Conservation (phyloP, 2,113 vertebrate species). For the Rhabdornis inornatus region DNA sequence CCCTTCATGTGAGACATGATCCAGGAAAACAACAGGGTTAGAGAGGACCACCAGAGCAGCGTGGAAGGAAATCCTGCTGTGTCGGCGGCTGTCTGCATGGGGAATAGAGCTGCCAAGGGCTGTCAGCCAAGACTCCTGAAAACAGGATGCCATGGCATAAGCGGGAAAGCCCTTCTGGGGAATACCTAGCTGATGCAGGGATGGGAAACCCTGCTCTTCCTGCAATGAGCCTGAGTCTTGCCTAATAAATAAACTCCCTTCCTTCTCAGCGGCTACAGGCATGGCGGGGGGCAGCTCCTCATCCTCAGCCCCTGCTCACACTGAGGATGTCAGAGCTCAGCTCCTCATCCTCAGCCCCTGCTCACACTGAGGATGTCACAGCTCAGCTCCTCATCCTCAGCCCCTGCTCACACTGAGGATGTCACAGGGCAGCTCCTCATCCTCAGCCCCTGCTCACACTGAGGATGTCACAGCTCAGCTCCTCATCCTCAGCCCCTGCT, state of each 20-base stretch:
- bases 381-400: neutral
- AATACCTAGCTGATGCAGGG: neutral
- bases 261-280: accelerated
- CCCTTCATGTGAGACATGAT: accelerated
- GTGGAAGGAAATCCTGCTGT: neutral
- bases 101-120: neutral
- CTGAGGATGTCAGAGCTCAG: neutral
- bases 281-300: too few relatives aligned
- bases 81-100: accelerated
- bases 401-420: neutral
- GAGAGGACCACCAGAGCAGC: accelerated
- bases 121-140: neutral
- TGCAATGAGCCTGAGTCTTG: neutral
- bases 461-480: accelerated
- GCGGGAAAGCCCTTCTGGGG: neutral
- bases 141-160: neutral
- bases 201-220: neutral
- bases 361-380: neutral
- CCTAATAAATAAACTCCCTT: neutral
- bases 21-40: neutral
- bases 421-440: accelerated
- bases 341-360: neutral
- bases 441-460: neutral
- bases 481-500: neutral
- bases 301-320: too few relatives aligned